phyloP scores from a whole-genome alignment of 1,140 invertebrate species.

The Argopecten irradians region DNA sequence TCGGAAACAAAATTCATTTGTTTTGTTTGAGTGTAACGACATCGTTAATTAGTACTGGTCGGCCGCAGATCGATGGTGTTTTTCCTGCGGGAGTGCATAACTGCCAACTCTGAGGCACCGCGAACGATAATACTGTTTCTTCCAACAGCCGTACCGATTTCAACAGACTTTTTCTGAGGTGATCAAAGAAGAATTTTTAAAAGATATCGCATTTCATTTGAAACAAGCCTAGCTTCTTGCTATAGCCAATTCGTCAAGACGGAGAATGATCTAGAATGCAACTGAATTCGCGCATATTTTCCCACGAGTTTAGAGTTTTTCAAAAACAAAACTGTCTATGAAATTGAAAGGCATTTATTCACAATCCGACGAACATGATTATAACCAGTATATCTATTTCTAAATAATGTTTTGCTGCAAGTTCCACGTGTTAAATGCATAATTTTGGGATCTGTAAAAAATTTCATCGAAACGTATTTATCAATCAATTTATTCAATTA shows the following conservation, averaged over 20 bases:
- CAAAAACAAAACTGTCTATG: not conserved
- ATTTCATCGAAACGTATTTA: too few relatives aligned
- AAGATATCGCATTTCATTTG: not conserved
- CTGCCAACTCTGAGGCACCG: not conserved
- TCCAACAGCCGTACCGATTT: not conserved
- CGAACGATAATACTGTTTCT: not conserved
- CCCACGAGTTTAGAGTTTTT: not conserved
- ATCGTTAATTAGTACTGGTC: not conserved
- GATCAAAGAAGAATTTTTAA: not conserved
- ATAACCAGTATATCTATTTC: too few relatives aligned
- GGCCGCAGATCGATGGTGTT: not conserved
- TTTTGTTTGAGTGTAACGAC: not conserved
- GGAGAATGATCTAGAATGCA: not conserved
- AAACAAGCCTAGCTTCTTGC: not conserved
- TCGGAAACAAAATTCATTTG: conserved; percentile 12
- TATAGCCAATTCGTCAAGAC: not conserved
- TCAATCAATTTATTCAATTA: too few relatives aligned
- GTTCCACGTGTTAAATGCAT: too few relatives aligned
- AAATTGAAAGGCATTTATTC: too few relatives aligned
- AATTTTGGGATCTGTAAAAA: too few relatives aligned
- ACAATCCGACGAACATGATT: too few relatives aligned
- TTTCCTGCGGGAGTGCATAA: not conserved
- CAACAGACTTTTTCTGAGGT: not conserved
- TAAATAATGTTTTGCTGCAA: too few relatives aligned
- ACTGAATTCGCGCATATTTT: not conserved